Conservation (phyloP, 2,888 invertebrate genomes). For the Nomada fucata region DNA sequence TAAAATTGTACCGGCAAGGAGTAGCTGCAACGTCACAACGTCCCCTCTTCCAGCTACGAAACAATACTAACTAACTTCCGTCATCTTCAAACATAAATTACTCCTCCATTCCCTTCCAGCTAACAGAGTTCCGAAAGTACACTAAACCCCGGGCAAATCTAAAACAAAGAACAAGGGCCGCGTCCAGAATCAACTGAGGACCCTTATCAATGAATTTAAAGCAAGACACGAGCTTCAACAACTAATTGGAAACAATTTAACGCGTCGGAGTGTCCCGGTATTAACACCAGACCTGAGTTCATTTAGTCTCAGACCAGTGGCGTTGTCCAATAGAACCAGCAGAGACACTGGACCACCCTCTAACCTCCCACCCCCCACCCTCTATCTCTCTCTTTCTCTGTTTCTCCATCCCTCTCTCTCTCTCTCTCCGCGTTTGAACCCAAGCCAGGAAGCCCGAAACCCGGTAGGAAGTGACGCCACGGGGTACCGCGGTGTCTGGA, state of each 20-base stretch:
- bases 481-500: conserved; percentile 61
- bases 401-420: neutral
- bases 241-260: conserved; percentile 44
- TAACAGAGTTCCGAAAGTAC: no score
- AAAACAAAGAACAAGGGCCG: neutral
- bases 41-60: no score
- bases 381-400: neutral
- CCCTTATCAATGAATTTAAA: neutral
- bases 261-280: conserved; percentile 30
- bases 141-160: no score
- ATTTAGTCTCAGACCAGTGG: neutral
- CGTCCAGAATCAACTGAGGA: neutral
- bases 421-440: conserved; percentile 23
- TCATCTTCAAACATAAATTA: no score
- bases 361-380: no score
- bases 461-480: conserved; percentile 42
- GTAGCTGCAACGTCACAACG: no score
- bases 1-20: no score
- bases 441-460: conserved; percentile 26
- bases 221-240: neutral
- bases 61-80: no score
- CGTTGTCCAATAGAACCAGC: conserved; percentile 2
- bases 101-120: no score
- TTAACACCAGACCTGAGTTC: conserved; percentile 28
- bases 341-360: conserved; percentile 15